Evolutionary conservation across 2,797 vertebrate species (phyloP), one percentile per base, ranked within the genome.

Genomic region (Silurus lanzhouensis): DNA sequence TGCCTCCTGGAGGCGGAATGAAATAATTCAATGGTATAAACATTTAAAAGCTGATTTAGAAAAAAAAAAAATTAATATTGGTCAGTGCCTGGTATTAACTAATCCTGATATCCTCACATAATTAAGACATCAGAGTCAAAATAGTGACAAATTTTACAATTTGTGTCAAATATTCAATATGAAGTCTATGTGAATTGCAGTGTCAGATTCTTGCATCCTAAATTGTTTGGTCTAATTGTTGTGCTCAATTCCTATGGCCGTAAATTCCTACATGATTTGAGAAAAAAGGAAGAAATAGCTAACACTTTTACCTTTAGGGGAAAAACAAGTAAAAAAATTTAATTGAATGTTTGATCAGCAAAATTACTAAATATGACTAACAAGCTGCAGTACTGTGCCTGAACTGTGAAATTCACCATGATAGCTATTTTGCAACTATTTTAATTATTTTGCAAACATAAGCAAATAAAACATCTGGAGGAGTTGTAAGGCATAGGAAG

Each of bases 401-500:
- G 67, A 46, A 31, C 63, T 20, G 22, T n/a, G 38, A 27, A 67
- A 20, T 52, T 55, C 79, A 31, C 25, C 63, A 20, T 48, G 20
- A 61, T 27, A 17, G 22, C 19, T 71, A 38, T 38, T 38, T 38
- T 38, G 38, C 38, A 38, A 38, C 38, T 38, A 38, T 38, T 38
- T 38, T 38, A 38, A 38, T n/a, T 5, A 27, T 81, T 38, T 58
- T 86, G 85, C 85, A 83, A 58, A 27, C 14, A 8, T 61, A 76
- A 84, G 79, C 58, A 70, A 74, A 84, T 57, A 27, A 81, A 71
- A 70, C 70, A 83, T 77, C 75, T 83, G 84, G 64, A 61, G 25
- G 52, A 9, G 61, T 20, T 84, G 52, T 44, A 19, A 31, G 48
- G 72, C 64, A 79, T n/a, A 74, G 89, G 87, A 88, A 87, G 87